phyloP scores from a whole-genome alignment of 2,888 invertebrate genomes.

The Heliconius erato region DNA sequence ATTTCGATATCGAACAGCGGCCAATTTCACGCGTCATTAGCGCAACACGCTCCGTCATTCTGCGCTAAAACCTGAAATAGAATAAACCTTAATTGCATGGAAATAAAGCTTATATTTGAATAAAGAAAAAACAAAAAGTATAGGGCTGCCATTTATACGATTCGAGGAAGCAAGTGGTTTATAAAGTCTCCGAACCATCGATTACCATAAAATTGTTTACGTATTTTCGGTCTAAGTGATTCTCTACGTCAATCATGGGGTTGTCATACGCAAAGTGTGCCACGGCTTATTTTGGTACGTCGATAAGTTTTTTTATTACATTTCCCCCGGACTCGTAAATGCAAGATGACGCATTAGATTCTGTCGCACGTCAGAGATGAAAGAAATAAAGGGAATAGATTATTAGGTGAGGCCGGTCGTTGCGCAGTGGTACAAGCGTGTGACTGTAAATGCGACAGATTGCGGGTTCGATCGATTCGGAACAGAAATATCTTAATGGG shows the following conservation, averaged over 20 bases:
- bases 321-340: background rate
- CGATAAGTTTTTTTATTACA: constrained; percentile 7
- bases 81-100: background rate
- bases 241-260: constrained; percentile 17
- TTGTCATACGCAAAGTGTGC: constrained; percentile 24
- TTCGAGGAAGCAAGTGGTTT: constrained; percentile 45
- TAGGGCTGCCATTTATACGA: constrained; percentile 39
- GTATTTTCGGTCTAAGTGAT: constrained; percentile 15
- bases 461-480: too few species aligned
- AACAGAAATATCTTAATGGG: too few species aligned
- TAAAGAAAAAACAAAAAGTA: background rate
- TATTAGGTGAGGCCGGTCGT: background rate
- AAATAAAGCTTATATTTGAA: constrained; percentile 17
- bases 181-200: constrained; percentile 28
- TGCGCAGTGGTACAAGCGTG: too few species aligned
- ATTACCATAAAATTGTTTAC: constrained; percentile 31
- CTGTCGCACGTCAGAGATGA: background rate
- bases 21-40: constrained; percentile 60
- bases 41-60: constrained; percentile 56
- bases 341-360: constrained; percentile 4
- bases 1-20: constrained; percentile 54
- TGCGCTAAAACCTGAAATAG: constrained; percentile 17
- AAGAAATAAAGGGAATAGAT: background rate
- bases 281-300: background rate
- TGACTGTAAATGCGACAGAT: too few species aligned